Conservation (phyloP, 2,797 vertebrate species). For the Coregonus sp. region DNA sequence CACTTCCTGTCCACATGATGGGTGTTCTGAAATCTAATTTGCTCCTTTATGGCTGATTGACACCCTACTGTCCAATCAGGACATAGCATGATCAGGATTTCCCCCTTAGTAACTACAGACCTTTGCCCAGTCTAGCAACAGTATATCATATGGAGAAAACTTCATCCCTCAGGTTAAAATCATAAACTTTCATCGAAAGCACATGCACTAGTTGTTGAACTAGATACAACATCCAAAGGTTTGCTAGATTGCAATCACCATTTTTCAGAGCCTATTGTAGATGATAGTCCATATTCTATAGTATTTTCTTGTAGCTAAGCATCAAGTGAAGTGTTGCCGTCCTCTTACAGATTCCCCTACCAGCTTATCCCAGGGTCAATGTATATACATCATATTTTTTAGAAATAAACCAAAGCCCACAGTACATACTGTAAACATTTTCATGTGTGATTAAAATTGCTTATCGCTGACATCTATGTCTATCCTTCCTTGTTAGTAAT, state of each 20-base stretch:
- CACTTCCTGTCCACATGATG: no score
- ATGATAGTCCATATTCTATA: conserved; percentile 10
- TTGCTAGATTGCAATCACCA: neutral
- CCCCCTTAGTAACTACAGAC: neutral
- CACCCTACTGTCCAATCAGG: neutral
- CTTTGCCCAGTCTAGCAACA: neutral
- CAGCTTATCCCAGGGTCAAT: conserved; percentile 37
- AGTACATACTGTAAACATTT: neutral
- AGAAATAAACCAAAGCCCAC: conserved; percentile 37
- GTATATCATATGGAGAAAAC: conserved; percentile 4
- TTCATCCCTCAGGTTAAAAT: neutral
- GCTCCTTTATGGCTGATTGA: conserved; percentile 2
- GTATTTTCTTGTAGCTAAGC: conserved; percentile 20
- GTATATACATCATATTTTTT: conserved; percentile 30
- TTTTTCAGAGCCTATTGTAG: neutral
- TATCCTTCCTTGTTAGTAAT: neutral
- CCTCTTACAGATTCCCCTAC: conserved; percentile 25
- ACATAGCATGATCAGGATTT: conserved; percentile 4
- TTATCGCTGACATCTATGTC: neutral
- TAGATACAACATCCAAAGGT: neutral
- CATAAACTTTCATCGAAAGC: neutral
- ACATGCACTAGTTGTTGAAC: neutral
- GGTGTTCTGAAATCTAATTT: neutral
- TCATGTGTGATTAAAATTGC: neutral
- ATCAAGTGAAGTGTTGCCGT: conserved; percentile 11